A percentile compares a stretch with the other conserved stretches of the same genome.
Conservation (phyloP, 2,113 vertebrate genomes). For the Oryzias javanicus region DNA sequence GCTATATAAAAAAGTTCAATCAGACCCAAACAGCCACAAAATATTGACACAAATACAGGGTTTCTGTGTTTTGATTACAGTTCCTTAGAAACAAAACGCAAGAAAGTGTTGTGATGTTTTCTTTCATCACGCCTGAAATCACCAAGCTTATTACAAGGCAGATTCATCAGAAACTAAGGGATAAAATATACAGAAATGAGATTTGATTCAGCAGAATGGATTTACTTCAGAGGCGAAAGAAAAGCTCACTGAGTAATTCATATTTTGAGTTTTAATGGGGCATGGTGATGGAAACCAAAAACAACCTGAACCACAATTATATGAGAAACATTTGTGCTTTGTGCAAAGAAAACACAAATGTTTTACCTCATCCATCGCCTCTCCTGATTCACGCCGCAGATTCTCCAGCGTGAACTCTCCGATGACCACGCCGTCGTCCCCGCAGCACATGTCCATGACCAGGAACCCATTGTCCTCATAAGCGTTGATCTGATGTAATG, state of each 20-base stretch:
- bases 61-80: conserved; percentile 15
- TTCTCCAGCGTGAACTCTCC: conserved; percentile 84
- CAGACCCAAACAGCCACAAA: conserved; percentile 8
- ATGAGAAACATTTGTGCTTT: not conserved
- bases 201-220: conserved; percentile 1
- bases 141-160: conserved; percentile 9
- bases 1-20: conserved; percentile 13
- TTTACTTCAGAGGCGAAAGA: conserved; percentile 1
- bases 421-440: conserved; percentile 81
- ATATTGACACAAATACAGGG: conserved; percentile 3
- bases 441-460: conserved; percentile 89
- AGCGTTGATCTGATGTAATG: conserved; percentile 91
- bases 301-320: not conserved
- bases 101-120: conserved; percentile 10
- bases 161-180: conserved; percentile 5
- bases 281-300: conserved; percentile 9
- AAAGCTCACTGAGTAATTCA: not conserved
- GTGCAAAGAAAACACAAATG: not conserved
- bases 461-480: conserved; percentile 87
- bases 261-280: not conserved
- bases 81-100: not conserved
- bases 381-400: conserved; percentile 73
- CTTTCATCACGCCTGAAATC: conserved; percentile 12
- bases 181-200: not conserved
- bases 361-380: conserved; percentile 84